Conservation (phyloP, 2,888 invertebrate species). For the Chymomyza procnemis region DNA sequence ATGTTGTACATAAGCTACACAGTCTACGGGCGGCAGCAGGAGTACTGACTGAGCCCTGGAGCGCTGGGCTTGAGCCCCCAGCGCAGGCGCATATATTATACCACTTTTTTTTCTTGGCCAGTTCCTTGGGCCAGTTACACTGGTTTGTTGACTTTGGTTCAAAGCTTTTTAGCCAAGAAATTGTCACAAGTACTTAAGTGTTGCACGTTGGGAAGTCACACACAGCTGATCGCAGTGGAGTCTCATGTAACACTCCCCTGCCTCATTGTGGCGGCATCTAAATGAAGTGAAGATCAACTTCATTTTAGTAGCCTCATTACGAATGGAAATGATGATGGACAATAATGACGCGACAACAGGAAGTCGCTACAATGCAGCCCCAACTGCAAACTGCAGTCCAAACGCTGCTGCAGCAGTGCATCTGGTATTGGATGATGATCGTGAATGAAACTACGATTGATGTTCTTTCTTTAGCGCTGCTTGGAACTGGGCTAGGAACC, state of each 20-base stretch:
- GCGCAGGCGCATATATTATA: constrained; percentile 50
- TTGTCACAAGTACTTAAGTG: constrained; percentile 47
- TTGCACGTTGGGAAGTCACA: constrained; percentile 15
- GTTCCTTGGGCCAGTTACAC: constrained; percentile 12
- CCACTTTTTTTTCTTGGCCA: constrained; percentile 38
- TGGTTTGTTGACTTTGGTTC: constrained; percentile 11
- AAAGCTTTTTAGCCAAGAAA: constrained; percentile 26
- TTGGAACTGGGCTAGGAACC: constrained; percentile 52
- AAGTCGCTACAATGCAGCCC: constrained; percentile 54
- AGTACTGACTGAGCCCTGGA: neutral
- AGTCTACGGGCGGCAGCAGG: neutral
- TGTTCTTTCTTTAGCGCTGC: neutral
- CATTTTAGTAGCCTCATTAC: constrained; percentile 73
- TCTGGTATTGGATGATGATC: constrained; percentile 11
- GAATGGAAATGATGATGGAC: constrained; percentile 76
- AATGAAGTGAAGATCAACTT: constrained; percentile 72
- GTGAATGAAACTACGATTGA: neutral
- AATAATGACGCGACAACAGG: constrained; percentile 77
- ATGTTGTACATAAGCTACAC: constrained; percentile 59
- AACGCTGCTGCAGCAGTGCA: constrained; percentile 10
- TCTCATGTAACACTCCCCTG: constrained; percentile 31
- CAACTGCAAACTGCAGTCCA: constrained; percentile 5
- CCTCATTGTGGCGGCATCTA: constrained; percentile 62
- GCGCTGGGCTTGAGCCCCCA: neutral
- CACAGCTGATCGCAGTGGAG: constrained; percentile 61